Conservation (phyloP, 2,113 vertebrate species). For the Dascyllus trimaculatus region DNA sequence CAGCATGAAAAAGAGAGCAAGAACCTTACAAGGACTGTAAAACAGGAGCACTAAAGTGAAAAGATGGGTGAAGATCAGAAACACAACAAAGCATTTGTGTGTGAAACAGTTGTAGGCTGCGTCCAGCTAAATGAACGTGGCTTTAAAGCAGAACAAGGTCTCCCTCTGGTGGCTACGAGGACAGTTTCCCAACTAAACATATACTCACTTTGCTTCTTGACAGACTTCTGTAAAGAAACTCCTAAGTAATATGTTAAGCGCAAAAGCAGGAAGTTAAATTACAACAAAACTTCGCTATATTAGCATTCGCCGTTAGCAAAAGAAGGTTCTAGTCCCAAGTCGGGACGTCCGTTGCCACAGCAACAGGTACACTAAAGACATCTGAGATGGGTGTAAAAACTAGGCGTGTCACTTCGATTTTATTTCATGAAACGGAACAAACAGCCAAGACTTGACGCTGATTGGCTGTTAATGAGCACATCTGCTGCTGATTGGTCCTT, state of each 20-base stretch:
- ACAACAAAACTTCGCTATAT: too few species aligned
- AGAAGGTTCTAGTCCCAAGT: background rate
- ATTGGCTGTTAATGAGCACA: constrained; percentile 33
- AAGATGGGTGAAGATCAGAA: background rate
- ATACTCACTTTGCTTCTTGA: background rate
- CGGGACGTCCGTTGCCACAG: constrained; percentile 42
- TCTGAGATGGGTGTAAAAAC: rapidly evolving
- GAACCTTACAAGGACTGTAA: background rate
- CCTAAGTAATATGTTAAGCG: background rate
- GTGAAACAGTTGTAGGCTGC: background rate
- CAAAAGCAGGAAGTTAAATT: background rate
- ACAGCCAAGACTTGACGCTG: background rate
- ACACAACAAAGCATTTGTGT: too few species aligned
- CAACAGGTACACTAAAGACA: constrained; percentile 44
- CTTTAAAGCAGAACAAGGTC: background rate
- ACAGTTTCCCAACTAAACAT: background rate
- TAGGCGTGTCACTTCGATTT: background rate
- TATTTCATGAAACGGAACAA: background rate
- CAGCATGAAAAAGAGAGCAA: too few species aligned
- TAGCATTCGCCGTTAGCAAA: background rate
- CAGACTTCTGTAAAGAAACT: background rate
- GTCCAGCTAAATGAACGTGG: background rate
- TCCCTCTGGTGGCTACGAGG: constrained; percentile 38
- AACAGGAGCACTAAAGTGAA: background rate
- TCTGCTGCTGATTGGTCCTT: constrained; percentile 22